Base-by-base conservation (phyloP, 92 coral and sea anemone genomes). In the Siderastrea siderea region DNA sequence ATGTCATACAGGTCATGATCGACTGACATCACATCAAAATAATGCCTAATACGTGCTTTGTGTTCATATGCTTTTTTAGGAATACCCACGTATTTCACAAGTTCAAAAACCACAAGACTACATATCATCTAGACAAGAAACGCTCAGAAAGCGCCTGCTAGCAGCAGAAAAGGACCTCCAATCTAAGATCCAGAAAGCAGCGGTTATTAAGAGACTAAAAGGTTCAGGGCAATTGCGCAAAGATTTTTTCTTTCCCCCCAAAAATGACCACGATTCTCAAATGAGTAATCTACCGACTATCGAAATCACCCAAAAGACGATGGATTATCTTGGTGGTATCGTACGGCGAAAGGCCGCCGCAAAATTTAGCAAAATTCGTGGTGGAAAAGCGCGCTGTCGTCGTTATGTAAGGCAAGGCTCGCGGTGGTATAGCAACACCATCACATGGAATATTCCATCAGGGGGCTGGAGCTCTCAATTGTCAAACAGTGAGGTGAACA, bases 381-480 rank as follows among this genome's bases (percentile, higher is more conserved):
- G 38, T 9, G 7, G 9, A 19, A 70, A 55, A 54, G 7, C 15
- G 3, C 81, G 88, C 7, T 65, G 38, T 38, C 93, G 92, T 3
- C 88, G 98, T 1, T 93, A 71, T 43, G 86, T 45, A 3, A 11
- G 2, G 10, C 82, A 89, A 62, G 86, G 91, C 14, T 68, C 90
- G 8, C 47, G 75, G 61, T 91, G 94, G 98, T 19, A 62, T 1
- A 6, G 13, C 17, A 17, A 38, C 15, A 47, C 48, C 53, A 73
- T 95, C 13, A 85, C 89, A 57, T 95, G 98, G 96, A 75, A 80
- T 6, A 48, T 95, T 11, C 66, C 79, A 2, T 12, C 67, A 1
- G 68, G 51, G 7, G 52, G 7, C 1, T 86, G 75, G 73, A 79
- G 92, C 74, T 6, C 65, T 1, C 71, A 68, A 44, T 58, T 93